These are phyloP conservation scores for Euproctis similis DNA, from an alignment of 2,888 invertebrate genomes.

Conservation along the genomic window DNA sequence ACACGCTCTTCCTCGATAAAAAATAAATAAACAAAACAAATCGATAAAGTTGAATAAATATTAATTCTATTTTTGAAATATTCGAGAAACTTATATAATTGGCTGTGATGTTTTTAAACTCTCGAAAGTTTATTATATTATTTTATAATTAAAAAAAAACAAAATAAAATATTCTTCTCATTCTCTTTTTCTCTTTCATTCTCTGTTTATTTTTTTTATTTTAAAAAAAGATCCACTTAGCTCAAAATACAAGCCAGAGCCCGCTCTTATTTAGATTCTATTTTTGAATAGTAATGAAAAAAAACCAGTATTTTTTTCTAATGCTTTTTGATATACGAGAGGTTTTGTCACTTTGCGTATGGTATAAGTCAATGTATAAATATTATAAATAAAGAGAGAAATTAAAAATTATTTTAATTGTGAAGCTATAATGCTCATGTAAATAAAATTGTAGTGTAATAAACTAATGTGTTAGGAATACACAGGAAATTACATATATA, in stretches of 20 bases:
- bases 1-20: too few relatives aligned
- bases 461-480: conserved; percentile 71
- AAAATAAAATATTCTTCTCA: too few relatives aligned
- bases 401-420: conserved; percentile 68
- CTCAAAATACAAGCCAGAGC: conserved; percentile 20
- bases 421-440: conserved; percentile 73
- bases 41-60: too few relatives aligned
- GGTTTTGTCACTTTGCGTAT: conserved; percentile 68
- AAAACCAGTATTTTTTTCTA: conserved; percentile 30
- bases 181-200: too few relatives aligned
- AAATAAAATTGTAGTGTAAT: conserved; percentile 72
- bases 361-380: conserved; percentile 57
- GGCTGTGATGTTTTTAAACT: conserved; percentile 22
- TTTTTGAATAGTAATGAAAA: conserved; percentile 18
- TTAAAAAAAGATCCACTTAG: conserved; percentile 14
- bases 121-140: neutral
- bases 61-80: too few relatives aligned
- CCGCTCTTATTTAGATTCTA: conserved; percentile 32
- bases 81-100: conserved; percentile 17
- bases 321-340: conserved; percentile 31
- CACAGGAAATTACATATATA: conserved; percentile 50
- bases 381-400: conserved; percentile 69
- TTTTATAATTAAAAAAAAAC: too few relatives aligned
- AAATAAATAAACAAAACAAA: too few relatives aligned
- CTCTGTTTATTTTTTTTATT: too few relatives aligned